phyloP scores from a whole-genome alignment of 1,140 invertebrate species.

The Diachasma alloeum region DNA sequence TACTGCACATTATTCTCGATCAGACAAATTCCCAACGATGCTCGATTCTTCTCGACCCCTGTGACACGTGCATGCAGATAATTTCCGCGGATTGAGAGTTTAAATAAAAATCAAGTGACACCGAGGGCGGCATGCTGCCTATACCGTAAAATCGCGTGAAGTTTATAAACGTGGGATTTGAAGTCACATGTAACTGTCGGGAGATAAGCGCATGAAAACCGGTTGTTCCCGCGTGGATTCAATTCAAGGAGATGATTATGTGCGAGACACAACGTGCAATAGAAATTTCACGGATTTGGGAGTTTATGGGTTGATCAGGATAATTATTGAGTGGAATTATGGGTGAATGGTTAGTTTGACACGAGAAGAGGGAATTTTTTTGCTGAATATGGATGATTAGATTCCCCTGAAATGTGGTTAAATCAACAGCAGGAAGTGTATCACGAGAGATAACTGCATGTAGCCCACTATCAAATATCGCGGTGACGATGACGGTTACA shows the following conservation, averaged over 20 bases:
- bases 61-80: too few relatives aligned
- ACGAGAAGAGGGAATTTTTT: too few relatives aligned
- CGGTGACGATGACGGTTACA: background rate
- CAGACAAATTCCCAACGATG: background rate
- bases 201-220: background rate
- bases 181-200: background rate
- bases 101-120: background rate
- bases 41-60: background rate
- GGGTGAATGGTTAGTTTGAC: too few relatives aligned
- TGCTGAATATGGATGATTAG: background rate
- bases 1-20: background rate
- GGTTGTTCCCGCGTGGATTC: background rate
- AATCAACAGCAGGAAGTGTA: background rate
- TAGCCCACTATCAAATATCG: background rate
- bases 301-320: background rate
- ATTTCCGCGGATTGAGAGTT: background rate
- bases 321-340: too few relatives aligned
- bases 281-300: background rate
- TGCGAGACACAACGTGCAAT: background rate
- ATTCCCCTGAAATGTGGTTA: background rate
- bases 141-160: background rate
- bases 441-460: background rate
- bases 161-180: background rate
- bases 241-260: background rate
- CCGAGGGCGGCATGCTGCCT: background rate